These are phyloP conservation scores for Hippoglossus hippoglossus DNA, from an alignment of 2,797 vertebrate species.

Conservation along the genomic window DNA sequence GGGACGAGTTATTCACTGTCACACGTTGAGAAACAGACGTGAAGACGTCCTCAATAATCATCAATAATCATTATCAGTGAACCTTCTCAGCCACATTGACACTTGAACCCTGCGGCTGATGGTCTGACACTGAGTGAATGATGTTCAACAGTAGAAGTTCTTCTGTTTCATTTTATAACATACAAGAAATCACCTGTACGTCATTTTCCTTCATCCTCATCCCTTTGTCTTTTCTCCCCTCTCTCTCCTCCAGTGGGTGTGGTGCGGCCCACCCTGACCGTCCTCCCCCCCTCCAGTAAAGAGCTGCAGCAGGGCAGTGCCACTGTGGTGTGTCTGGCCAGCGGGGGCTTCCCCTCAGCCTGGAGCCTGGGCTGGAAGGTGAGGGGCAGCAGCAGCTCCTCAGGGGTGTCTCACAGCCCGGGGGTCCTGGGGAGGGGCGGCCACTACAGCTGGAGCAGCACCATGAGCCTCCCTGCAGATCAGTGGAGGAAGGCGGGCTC, in stretches of 20 bases:
- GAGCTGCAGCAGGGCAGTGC: slow-evolving; percentile 44
- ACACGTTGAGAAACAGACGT: not conserved
- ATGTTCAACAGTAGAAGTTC: not conserved
- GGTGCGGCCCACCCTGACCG: slow-evolving; percentile 43
- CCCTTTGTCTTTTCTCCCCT: not conserved
- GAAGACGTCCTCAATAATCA: not conserved
- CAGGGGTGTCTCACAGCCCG: slow-evolving; percentile 36
- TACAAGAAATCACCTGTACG: not conserved
- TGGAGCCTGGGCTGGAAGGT: slow-evolving; percentile 73
- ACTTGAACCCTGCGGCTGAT: slow-evolving; percentile 5
- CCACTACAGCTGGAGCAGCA: slow-evolving; percentile 72
- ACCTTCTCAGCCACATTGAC: not conserved
- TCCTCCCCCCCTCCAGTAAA: slow-evolving; percentile 43
- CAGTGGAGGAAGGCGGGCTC: slow-evolving; percentile 46
- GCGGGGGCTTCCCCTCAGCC: slow-evolving; percentile 64
- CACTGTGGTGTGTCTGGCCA: slow-evolving; percentile 65
- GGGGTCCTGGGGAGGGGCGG: slow-evolving; percentile 45
- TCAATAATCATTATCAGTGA: slow-evolving; percentile 8
- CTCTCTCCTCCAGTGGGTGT: slow-evolving; percentile 37
- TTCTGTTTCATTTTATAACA: not conserved
- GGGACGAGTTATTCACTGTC: not conserved
- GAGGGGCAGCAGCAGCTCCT: slow-evolving; percentile 33
- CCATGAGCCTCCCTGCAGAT: slow-evolving; percentile 58
- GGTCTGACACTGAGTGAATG: slow-evolving; percentile 15
- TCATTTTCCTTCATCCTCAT: not conserved